Evolutionary conservation across 2,797 vertebrate genomes (phyloP).

Genomic region (Acomys russatus): DNA sequence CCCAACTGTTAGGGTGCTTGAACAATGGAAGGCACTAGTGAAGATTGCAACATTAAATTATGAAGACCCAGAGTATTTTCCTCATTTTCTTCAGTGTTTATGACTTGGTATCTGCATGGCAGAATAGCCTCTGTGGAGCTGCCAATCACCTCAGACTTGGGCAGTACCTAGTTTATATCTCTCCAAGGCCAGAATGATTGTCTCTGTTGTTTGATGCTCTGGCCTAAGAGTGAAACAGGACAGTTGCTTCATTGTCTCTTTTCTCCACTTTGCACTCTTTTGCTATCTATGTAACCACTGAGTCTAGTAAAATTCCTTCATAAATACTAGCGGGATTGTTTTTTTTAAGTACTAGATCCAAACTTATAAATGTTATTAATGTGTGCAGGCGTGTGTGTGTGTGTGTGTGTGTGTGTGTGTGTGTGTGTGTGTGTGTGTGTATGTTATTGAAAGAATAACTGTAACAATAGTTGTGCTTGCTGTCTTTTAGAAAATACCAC

Average conservation of each 20-base stretch:
- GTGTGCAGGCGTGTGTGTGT: not conserved
- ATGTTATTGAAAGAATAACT: not conserved
- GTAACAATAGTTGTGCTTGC: not conserved
- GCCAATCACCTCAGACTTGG: not conserved
- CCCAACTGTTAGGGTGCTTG: not conserved
- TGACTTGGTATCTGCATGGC: not conserved
- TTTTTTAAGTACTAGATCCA: conserved; percentile 6
- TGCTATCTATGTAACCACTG: not conserved
- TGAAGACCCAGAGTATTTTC: not conserved
- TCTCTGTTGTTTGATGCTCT: conserved; percentile 1
- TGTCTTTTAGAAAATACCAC: not conserved
- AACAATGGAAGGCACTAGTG: not conserved
- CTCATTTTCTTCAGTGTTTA: not conserved
- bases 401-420: not conserved
- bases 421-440: not conserved
- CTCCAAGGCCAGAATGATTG: not conserved
- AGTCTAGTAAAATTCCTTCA: not conserved
- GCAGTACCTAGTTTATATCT: not conserved
- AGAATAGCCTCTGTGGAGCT: not conserved
- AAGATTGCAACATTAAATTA: not conserved
- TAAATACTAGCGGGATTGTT: not conserved
- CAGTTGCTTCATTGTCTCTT: not conserved
- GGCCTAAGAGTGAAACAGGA: not conserved
- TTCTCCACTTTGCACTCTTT: not conserved
- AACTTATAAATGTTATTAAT: not conserved